Evolutionary conservation across 2,113 vertebrate genomes (phyloP).

Genomic region (Collichthys lucidus): DNA sequence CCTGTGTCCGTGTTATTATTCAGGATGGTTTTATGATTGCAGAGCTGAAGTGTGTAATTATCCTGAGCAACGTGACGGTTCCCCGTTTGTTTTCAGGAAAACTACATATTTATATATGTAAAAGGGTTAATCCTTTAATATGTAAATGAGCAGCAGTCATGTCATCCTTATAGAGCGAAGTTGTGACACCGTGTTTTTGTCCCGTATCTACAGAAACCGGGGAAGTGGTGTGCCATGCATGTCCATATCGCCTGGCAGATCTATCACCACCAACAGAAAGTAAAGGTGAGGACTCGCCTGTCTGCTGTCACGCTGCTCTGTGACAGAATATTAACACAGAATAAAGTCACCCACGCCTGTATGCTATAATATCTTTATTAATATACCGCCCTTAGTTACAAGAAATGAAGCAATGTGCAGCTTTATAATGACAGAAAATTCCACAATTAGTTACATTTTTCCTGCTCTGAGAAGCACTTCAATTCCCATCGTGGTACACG

Average conservation of each 20-base stretch:
- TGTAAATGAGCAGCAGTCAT: background rate
- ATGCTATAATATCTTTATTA: background rate
- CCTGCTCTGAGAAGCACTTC: background rate
- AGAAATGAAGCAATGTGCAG: background rate
- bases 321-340: background rate
- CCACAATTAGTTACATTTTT: background rate
- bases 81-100: no score
- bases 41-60: background rate
- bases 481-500: background rate
- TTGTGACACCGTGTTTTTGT: conserved; percentile 15
- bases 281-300: conserved; percentile 90
- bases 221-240: conserved; percentile 99
- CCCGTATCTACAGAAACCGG: conserved; percentile 90
- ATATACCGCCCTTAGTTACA: background rate
- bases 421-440: background rate
- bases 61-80: background rate
- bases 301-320: conserved; percentile 16
- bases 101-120: no score
- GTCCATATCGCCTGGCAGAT: conserved; percentile 99
- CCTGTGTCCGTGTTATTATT: background rate
- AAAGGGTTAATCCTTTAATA: background rate
- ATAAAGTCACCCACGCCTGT: background rate
- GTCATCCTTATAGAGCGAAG: background rate
- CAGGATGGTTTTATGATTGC: background rate
- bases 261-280: conserved; percentile 98